phyloP scores from a whole-genome alignment of 2,113 vertebrate species.

The Mustela nigripes region DNA sequence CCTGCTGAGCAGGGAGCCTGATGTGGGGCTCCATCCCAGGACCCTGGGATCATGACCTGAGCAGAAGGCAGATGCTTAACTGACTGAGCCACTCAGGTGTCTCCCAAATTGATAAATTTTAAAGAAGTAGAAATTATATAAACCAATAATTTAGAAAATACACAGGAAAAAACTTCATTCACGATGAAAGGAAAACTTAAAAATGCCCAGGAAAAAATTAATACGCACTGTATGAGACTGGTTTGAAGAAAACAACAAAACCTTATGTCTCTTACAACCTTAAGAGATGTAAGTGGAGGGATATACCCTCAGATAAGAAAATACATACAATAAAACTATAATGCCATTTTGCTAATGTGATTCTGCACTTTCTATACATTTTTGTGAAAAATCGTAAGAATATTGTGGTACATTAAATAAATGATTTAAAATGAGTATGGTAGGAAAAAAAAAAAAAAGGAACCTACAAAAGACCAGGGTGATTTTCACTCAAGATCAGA shows the following conservation, averaged over 20 bases:
- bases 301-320: not conserved
- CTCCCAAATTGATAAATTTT: not conserved
- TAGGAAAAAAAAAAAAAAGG: conserved; percentile 12
- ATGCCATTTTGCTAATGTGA: not conserved
- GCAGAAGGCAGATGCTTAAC: too few species aligned
- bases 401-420: conserved; percentile 44
- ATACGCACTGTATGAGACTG: not conserved
- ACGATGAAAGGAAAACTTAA: not conserved
- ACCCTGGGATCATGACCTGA: too few species aligned
- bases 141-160: not conserved
- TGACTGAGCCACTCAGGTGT: too few species aligned
- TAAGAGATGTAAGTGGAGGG: not conserved
- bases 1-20: too few species aligned
- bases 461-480: not conserved
- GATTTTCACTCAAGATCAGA: conserved; percentile 49
- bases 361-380: not conserved
- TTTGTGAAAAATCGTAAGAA: conserved; percentile 10
- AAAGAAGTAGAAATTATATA: conserved; percentile 1
- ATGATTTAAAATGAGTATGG: conserved; percentile 28
- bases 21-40: too few species aligned
- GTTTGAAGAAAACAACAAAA: conserved; percentile 21
- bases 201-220: not conserved
- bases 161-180: not conserved
- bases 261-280: not conserved
- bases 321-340: not conserved